phyloP scores from a whole-genome alignment of 92 coral and sea anemone species.

The Anthopleura xanthogrammica region DNA sequence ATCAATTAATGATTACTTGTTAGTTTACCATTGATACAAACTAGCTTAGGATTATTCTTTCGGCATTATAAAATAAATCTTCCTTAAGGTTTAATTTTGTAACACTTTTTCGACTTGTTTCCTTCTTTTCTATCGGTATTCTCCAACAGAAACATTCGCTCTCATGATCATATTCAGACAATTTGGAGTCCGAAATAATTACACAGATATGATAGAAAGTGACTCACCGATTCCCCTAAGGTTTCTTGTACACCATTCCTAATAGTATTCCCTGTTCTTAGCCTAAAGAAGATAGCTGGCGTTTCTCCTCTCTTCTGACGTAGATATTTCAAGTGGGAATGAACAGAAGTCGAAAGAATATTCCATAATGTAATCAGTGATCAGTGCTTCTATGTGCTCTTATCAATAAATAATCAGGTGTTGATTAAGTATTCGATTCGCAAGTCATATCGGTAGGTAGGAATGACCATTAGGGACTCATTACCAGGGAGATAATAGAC shows the following conservation, averaged over 20 bases:
- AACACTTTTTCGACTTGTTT: neutral
- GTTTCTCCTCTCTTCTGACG: neutral
- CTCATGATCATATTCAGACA: neutral
- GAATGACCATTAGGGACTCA: conserved; percentile 5
- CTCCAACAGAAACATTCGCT: neutral
- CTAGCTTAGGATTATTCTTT: neutral
- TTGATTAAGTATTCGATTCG: conserved; percentile 19
- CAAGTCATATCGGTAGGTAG: conserved; percentile 17
- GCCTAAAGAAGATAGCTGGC: neutral
- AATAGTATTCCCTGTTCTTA: neutral
- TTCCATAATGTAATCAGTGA: conserved; percentile 19
- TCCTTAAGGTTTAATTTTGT: neutral
- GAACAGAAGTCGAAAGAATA: conserved; percentile 11
- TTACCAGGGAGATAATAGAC: neutral
- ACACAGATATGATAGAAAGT: too few species aligned
- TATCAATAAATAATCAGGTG: conserved; percentile 20
- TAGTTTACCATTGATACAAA: neutral
- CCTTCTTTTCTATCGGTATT: neutral
- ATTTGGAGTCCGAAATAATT: neutral
- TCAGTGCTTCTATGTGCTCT: conserved; percentile 4
- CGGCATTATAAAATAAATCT: neutral
- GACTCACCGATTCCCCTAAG: too few species aligned
- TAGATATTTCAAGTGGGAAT: conserved; percentile 5
- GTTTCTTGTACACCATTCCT: neutral
- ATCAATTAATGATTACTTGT: neutral